Conservation (phyloP, 2,888 invertebrate genomes). For the Anticlea derivata region DNA sequence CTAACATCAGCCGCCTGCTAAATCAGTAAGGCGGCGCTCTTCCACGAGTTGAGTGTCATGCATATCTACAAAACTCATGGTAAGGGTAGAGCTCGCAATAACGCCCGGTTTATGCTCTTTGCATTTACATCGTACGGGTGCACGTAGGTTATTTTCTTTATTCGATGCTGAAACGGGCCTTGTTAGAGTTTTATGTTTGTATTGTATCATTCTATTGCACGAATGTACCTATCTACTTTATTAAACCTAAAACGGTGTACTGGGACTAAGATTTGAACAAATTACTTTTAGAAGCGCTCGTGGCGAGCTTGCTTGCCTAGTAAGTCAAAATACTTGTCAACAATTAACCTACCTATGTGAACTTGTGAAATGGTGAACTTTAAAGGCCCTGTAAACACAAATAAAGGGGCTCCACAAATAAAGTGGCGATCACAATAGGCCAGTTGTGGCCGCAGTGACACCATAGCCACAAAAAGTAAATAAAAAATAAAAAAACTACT, state of each 20-base stretch:
- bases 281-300: constrained; percentile 5
- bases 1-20: no score
- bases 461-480: no score
- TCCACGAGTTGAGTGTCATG: background rate
- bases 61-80: constrained; percentile 33
- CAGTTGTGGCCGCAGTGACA: no score
- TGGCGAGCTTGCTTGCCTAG: no score
- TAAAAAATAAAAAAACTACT: no score
- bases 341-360: no score
- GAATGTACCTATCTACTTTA: constrained; percentile 25
- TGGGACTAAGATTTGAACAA: constrained; percentile 13
- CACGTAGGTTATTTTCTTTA: constrained; percentile 34
- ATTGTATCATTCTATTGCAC: constrained; percentile 29
- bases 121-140: constrained; percentile 44
- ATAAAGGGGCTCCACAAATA: no score
- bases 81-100: constrained; percentile 48
- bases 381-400: no score
- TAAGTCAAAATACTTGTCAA: no score
- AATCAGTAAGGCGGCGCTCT: no score
- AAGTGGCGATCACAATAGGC: no score
- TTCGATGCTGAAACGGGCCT: constrained; percentile 29
- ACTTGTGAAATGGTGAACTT: no score
- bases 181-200: constrained; percentile 33
- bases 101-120: constrained; percentile 43
- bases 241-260: constrained; percentile 14